Base-by-base conservation (phyloP, 2,888 invertebrate genomes). In the Trichogramma evanescens region DNA sequence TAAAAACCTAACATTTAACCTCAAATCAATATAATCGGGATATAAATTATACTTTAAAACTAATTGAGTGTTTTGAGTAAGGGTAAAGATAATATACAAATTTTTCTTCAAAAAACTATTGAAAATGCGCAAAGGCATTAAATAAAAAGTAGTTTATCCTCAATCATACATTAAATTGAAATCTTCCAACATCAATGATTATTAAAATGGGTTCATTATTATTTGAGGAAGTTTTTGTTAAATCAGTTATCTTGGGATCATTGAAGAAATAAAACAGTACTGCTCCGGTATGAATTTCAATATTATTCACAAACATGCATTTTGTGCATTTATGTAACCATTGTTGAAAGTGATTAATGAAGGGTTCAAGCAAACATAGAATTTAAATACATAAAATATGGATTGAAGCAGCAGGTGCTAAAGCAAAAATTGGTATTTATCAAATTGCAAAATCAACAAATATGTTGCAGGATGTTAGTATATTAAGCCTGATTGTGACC, bases 401-500 rank as follows among this genome's bases (percentile, higher is more conserved):
- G 26, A 51, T 10, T 13, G 39, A 61, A 54, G 54, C 52, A 50
- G 46, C 38, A 51, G 42, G 50, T 55, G 56, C 56, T 45, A 53
- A 26, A 26, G 50, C 39, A 61, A 50, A 44, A 44, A 53, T 48
- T 48, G 10, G 48, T 48, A 13, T 13, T 10, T 48, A 48, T 9
- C 10, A 7, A 9, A 13, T 13, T 7, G 41, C 43, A 61, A 60
- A 48, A 42, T 8, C 10, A 46, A 51, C 4, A 41, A 57, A 59
- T 53, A 45, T 8, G 6, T 52, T 50, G 45, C 50, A 41, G 13
- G 42, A 50, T 62, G 54, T 63, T 63, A 63, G 59, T 63, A 44
- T 54, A 9, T 38, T 40, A 59, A 59, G 56, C 59, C 7, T 53
- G 9, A 41, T 26, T 26, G 10, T 46, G 51, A 48, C 44, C 46